phyloP scores from a whole-genome alignment of 1,140 invertebrate genomes.

The Brachionus angularis region DNA sequence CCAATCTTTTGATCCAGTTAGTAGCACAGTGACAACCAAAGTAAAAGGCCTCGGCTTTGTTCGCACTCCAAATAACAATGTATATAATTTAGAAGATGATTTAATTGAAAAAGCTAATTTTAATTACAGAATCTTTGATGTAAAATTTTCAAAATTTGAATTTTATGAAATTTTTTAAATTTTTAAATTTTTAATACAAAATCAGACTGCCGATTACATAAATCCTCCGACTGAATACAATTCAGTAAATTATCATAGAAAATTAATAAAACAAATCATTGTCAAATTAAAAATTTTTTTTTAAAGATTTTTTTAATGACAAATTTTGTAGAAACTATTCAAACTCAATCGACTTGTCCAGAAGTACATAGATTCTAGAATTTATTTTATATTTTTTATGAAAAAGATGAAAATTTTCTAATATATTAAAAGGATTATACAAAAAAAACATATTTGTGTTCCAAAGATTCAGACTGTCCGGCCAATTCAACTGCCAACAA shows the following conservation, averaged over 20 bases:
- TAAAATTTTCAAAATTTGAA: too few relatives aligned
- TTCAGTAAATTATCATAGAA: conserved; percentile 48
- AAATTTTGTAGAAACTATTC: conserved; percentile 62
- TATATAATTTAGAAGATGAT: not conserved
- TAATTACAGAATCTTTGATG: conserved; percentile 46
- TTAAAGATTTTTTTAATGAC: conserved; percentile 61
- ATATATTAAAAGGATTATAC: not conserved
- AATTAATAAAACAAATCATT: not conserved
- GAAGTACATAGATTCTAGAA: conserved; percentile 52
- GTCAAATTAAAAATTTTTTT: not conserved
- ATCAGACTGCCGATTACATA: conserved; percentile 62
- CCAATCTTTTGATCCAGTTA: conserved; percentile 59
- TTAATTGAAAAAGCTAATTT: conserved; percentile 43
- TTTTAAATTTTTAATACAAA: not conserved
- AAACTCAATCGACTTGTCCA: conserved; percentile 56
- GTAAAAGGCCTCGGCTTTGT: conserved; percentile 59
- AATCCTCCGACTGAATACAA: conserved; percentile 62
- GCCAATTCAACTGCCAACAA: not conserved
- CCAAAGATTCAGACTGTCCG: conserved; percentile 4
- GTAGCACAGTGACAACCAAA: conserved; percentile 61
- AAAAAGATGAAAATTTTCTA: too few relatives aligned
- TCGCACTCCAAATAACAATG: not conserved
- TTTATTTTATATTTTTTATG: not conserved
- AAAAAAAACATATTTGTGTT: not conserved
- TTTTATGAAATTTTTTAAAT: not conserved